Evolutionary conservation across 1,140 invertebrate genomes (phyloP).

Genomic region (Bursaphelenchus mucronatus): DNA sequence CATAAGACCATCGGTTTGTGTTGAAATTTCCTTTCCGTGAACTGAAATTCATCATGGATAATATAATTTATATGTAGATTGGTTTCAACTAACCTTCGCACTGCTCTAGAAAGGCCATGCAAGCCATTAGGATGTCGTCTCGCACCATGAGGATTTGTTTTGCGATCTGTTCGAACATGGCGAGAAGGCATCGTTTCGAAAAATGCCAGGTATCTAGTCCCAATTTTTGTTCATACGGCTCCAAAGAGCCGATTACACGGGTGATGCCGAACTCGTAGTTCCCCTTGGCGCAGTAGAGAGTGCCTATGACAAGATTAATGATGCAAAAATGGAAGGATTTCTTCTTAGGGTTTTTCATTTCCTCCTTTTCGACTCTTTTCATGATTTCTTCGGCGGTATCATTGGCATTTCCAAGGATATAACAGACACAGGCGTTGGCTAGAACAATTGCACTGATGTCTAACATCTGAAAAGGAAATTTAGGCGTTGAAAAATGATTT

Average conservation of each 20-base stretch:
- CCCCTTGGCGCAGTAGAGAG: constrained; percentile 94
- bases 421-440: constrained; percentile 95
- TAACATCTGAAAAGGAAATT: constrained; percentile 69
- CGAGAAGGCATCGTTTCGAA: constrained; percentile 86
- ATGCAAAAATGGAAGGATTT: constrained; percentile 96
- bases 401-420: constrained; percentile 98
- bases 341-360: constrained; percentile 80
- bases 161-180: constrained; percentile 75
- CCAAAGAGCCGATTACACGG: constrained; percentile 88
- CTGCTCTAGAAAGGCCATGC: constrained; percentile 83
- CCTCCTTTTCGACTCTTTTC: constrained; percentile 96
- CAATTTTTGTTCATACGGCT: constrained; percentile 89
- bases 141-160: constrained; percentile 78
- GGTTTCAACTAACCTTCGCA: constrained; percentile 69
- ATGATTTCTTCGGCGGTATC: constrained; percentile 98
- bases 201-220: constrained; percentile 97
- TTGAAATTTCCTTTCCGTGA: constrained; percentile 76
- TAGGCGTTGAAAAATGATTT: constrained; percentile 59
- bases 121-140: constrained; percentile 77
- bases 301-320: constrained; percentile 95
- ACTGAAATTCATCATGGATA: constrained; percentile 57
- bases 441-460: constrained; percentile 91
- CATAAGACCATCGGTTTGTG: constrained; percentile 75
- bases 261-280: constrained; percentile 99
- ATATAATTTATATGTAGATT: not conserved